Base-by-base conservation (phyloP, 2,797 vertebrate species). In the Sebastes hubbsi region DNA sequence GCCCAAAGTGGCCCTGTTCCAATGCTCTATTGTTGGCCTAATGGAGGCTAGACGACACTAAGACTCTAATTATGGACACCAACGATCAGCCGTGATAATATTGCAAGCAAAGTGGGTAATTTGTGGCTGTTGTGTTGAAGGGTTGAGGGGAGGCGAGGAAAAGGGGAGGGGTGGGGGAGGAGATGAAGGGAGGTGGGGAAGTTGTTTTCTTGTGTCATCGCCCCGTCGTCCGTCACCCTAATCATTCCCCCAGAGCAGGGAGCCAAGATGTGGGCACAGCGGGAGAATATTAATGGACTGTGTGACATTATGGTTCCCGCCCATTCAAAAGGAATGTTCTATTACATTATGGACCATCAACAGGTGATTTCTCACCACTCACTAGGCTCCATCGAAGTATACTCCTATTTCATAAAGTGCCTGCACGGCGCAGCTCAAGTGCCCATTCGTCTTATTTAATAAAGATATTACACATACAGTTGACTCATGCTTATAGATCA, bases 101-200 rank as follows among this genome's bases (percentile, higher is more conserved):
- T 97, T 97, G 96, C 95, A 94, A 96, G 96, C 95, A 96, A 97
- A 98, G 96, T 97, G 96, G 97, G 96, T 98, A 97, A 98, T 99
- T 97, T 97, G 95, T 96, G 94, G 96, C 95, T 96, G 96, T 97
- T 96, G 96, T 96, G 96, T 90, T 90, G 89, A 94, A 91, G 90
- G 89, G 87, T 90, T 83, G 88, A 89, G 74, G 89, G 86, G 85
- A 88, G 89, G 95, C 52, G 52, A 88, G 87, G 87, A 62, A 84
- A 89, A 77, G 27, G 66, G 61, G 52, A 93, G 62, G 56, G 74
- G 42, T 16, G 24, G 60, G 1, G 22, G 9, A 22, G 46, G 70
- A 87, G 94, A 86, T 90, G 91, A 90, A 89, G 66, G 94, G 93
- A 92, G 95, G 85, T 64, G 75, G 83, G 84, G 91, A 76, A 90